Percentiles rank a stretch among this genome's conserved stretches.
Conservation (phyloP, 2,113 vertebrate genomes). For the Balaeniceps rex region DNA sequence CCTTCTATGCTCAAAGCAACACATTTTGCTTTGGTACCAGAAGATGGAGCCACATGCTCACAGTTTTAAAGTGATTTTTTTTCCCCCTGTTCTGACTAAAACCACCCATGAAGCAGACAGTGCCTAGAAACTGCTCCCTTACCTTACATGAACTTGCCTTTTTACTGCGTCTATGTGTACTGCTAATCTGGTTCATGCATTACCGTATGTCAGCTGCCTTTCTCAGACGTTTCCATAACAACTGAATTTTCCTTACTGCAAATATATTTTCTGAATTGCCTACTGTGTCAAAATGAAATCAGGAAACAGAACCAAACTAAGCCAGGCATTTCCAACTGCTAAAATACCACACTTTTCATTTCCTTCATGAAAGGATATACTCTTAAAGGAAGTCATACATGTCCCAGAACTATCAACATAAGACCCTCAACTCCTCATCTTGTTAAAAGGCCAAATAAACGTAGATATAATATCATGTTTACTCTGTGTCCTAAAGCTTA, state of each 20-base stretch:
- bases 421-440: neutral
- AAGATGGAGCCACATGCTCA: conserved; percentile 50
- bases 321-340: neutral
- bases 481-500: neutral
- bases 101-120: neutral
- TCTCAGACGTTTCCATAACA: conserved; percentile 24
- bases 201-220: neutral
- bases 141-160: conserved; percentile 30
- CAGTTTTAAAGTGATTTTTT: neutral
- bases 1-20: neutral
- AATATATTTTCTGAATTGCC: neutral
- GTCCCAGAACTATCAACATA: neutral
- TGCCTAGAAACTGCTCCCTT: neutral
- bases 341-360: neutral
- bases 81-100: neutral
- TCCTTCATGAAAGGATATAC: neutral
- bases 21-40: neutral
- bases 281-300: neutral
- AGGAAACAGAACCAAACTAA: neutral
- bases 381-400: neutral
- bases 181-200: neutral
- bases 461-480: neutral
- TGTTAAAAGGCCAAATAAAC: neutral
- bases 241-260: conserved; percentile 14
- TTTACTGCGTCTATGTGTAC: neutral